phyloP scores from a whole-genome alignment of 30 jellyfish, hydroid and myxozoan genomes.

The Hydra vulgaris region DNA sequence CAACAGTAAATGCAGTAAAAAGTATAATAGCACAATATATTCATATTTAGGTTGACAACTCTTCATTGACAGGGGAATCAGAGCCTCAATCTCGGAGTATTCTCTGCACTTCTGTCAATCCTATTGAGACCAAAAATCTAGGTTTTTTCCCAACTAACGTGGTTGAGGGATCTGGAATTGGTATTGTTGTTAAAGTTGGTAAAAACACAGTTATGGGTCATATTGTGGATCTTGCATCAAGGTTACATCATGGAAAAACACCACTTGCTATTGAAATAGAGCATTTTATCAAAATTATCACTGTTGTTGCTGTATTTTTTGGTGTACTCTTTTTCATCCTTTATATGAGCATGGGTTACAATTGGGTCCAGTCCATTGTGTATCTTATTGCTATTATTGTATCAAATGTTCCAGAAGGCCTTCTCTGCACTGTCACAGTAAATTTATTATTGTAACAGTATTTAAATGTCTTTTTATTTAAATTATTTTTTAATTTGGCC shows the following conservation, averaged over 20 bases:
- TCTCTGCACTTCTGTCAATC: not conserved
- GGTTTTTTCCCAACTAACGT: constrained; percentile 20
- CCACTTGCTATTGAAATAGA: constrained; percentile 92
- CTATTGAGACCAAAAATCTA: not conserved
- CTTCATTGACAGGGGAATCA: not conserved
- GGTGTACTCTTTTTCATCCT: constrained; percentile 79
- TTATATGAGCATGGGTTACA: constrained; percentile 43
- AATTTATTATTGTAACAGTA: not conserved
- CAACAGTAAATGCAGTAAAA: too few relatives aligned
- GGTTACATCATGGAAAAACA: constrained; percentile 76
- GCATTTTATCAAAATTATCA: constrained; percentile 13
- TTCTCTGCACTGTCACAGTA: constrained; percentile 94
- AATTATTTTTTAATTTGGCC: not conserved
- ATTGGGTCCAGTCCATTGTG: constrained; percentile 80
- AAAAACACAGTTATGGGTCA: constrained; percentile 12
- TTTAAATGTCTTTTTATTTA: too few relatives aligned
- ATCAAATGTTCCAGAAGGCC: constrained; percentile 98
- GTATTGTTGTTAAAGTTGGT: constrained; percentile 75
- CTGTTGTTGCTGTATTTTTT: constrained; percentile 92
- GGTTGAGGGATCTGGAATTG: constrained; percentile 90
- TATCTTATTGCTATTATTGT: constrained; percentile 94
- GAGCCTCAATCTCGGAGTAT: not conserved
- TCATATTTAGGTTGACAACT: not conserved
- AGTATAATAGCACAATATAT: too few relatives aligned
- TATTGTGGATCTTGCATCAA: constrained; percentile 9